Conservation (phyloP, 2,113 vertebrate species). For the Scomber scombrus region DNA sequence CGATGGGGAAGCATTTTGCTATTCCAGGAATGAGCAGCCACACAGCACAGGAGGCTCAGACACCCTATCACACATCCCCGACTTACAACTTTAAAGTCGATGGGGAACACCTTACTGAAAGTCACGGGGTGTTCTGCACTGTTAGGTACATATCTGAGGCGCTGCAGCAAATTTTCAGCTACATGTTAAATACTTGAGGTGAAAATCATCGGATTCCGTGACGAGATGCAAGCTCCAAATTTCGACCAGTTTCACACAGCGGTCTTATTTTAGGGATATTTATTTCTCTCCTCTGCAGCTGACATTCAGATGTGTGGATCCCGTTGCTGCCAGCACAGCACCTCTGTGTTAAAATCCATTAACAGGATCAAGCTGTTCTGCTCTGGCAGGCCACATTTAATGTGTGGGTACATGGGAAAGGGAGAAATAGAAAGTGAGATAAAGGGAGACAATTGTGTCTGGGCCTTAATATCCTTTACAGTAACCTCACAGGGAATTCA, state of each 20-base stretch:
- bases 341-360: constrained; percentile 60
- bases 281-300: constrained; percentile 28
- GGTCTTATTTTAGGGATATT: constrained; percentile 47
- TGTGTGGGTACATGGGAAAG: constrained; percentile 35
- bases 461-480: not conserved
- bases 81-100: constrained; percentile 10
- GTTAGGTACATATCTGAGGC: constrained; percentile 22
- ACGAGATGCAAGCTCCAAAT: constrained; percentile 16
- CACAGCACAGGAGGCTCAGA: constrained; percentile 13
- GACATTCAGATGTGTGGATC: constrained; percentile 50
- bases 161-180: constrained; percentile 22
- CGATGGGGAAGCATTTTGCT: constrained; percentile 53
- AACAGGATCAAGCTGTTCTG: constrained; percentile 44
- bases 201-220: constrained; percentile 13
- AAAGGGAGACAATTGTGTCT: not conserved
- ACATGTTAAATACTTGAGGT: constrained; percentile 23
- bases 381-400: constrained; percentile 54
- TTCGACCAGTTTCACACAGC: constrained; percentile 43
- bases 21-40: constrained; percentile 61
- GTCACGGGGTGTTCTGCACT: constrained; percentile 21
- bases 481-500: constrained; percentile 5
- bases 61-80: constrained; percentile 24
- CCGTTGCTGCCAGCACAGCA: constrained; percentile 48
- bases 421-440: constrained; percentile 14
- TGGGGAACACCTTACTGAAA: constrained; percentile 39